A percentile compares a stretch with the other conserved stretches of the same genome.
Evolutionary conservation across 2,797 vertebrate species (phyloP).

Genomic region (Sebastes reedi): DNA sequence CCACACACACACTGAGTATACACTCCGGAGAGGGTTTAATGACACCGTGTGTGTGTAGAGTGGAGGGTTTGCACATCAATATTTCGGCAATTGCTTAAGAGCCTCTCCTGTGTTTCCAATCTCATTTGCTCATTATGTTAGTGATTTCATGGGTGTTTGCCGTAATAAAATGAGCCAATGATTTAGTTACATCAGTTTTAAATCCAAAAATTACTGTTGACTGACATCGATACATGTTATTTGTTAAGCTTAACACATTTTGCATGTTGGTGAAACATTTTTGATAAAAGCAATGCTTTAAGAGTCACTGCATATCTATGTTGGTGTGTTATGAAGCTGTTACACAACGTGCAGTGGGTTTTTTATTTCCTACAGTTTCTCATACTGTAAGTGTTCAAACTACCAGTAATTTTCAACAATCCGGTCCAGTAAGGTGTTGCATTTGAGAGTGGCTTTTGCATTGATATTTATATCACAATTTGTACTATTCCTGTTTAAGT

Average conservation of each 20-base stretch:
- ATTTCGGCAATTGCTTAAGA: constrained; percentile 35
- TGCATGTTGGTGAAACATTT: not conserved
- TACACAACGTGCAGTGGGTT: not conserved
- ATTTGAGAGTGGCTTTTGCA: not conserved
- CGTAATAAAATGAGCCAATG: not conserved
- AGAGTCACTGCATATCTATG: not conserved
- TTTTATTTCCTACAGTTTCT: not conserved
- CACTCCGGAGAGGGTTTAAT: constrained; percentile 42
- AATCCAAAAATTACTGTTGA: not conserved
- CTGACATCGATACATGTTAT: not conserved
- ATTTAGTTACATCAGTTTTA: constrained; percentile 2
- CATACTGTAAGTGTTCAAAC: not conserved
- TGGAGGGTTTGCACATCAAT: constrained; percentile 49
- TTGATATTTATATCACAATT: not conserved
- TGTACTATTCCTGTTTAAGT: not conserved
- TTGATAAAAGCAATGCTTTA: not conserved
- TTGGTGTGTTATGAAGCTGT: not conserved
- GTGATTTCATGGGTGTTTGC: constrained; percentile 13
- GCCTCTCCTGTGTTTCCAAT: constrained; percentile 36
- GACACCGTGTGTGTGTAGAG: constrained; percentile 15
- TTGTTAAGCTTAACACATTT: not conserved
- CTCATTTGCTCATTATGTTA: constrained; percentile 52
- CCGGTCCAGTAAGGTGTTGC: not conserved
- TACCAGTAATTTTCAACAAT: not conserved
- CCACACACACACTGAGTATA: constrained; percentile 7